phyloP scores from a whole-genome alignment of 1,140 invertebrate genomes.

The Goniozus legneri region DNA sequence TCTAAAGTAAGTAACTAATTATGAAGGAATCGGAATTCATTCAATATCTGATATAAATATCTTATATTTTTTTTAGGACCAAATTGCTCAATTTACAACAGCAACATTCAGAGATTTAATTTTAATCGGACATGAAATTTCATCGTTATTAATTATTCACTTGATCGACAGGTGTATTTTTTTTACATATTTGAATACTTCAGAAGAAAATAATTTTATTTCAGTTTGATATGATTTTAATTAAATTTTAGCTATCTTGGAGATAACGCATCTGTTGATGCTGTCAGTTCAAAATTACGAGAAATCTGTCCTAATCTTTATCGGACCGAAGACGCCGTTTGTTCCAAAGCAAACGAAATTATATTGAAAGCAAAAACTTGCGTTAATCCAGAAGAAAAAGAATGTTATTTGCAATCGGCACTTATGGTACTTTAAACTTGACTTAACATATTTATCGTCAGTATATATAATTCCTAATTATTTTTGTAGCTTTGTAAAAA shows the following conservation, averaged over 20 bases:
- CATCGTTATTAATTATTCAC: conserved; percentile 68
- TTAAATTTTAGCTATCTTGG: conserved; percentile 70
- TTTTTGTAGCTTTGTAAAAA: conserved; percentile 74
- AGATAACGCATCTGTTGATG: conserved; percentile 91
- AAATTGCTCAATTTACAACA: conserved; percentile 60
- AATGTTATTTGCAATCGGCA: conserved; percentile 72
- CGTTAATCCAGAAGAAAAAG: conserved; percentile 67
- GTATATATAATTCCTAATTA: conserved; percentile 2
- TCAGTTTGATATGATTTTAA: no score
- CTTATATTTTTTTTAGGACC: conserved; percentile 50
- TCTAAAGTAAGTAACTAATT: conserved; percentile 31
- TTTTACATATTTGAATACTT: conserved; percentile 1
- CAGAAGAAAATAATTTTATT: conserved; percentile 4
- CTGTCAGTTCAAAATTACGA: conserved; percentile 82
- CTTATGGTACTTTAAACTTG: conserved; percentile 56
- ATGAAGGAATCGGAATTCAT: not conserved
- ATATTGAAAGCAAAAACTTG: conserved; percentile 73
- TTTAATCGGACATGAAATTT: conserved; percentile 79
- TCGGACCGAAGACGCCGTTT: conserved; percentile 91
- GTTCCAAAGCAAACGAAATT: conserved; percentile 89
- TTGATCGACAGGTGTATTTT: conserved; percentile 64
- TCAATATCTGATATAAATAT: conserved; percentile 6
- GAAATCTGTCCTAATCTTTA: conserved; percentile 93
- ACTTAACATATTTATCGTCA: conserved; percentile 5
- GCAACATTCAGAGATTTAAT: conserved; percentile 79